Conservation (phyloP, 2,113 vertebrate genomes). For the Alligator sinensis region DNA sequence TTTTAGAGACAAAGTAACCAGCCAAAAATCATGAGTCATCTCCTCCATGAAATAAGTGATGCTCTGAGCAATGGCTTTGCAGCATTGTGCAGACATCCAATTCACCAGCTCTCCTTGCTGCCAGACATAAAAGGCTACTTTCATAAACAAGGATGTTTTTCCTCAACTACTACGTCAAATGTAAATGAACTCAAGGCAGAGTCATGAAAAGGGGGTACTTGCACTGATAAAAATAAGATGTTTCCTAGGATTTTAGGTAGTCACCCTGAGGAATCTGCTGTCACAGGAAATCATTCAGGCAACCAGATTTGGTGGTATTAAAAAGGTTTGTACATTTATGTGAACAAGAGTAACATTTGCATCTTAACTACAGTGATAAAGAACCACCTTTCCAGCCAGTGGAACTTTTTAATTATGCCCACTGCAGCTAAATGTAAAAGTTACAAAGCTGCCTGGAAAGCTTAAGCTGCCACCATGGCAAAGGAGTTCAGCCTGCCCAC, state of each 20-base stretch:
- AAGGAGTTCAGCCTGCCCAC: fast-evolving
- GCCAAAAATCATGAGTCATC: fast-evolving
- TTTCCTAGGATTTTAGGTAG: not conserved
- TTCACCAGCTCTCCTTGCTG: not conserved
- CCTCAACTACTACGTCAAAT: not conserved
- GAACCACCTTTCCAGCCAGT: not conserved
- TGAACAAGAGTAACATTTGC: not conserved
- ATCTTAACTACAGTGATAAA: not conserved
- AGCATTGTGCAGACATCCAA: not conserved
- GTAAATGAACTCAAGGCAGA: not conserved
- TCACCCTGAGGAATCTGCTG: not conserved
- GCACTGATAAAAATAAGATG: not conserved
- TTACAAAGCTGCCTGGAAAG: not conserved
- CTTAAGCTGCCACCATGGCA: fast-evolving
- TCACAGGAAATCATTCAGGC: not conserved
- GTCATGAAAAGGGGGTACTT: not conserved
- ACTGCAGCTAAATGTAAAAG: not conserved
- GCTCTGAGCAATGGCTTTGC: not conserved
- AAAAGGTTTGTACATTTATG: not conserved
- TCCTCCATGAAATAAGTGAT: not conserved
- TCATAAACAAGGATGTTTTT: not conserved
- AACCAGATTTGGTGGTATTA: not conserved
- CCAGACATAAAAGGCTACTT: not conserved
- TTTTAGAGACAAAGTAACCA: not conserved
- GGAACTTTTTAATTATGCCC: not conserved